A percentile compares a stretch with the other conserved stretches of the same genome.
phyloP scores from a whole-genome alignment of 2,888 invertebrate species.

The Tenthredo distinguenda region DNA sequence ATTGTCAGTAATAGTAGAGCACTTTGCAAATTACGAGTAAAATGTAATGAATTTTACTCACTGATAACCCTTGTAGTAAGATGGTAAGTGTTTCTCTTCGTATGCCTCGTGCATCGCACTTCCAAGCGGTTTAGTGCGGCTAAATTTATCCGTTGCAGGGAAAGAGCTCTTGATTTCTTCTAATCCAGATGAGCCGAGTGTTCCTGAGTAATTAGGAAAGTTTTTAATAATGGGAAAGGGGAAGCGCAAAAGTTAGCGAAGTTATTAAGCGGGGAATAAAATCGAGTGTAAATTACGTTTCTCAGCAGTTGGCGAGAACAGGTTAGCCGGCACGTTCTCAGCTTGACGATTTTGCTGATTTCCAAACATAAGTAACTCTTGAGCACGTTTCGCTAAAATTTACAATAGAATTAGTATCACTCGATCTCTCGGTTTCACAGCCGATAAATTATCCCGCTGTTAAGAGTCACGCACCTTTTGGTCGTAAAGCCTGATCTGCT shows the following conservation, averaged over 20 bases:
- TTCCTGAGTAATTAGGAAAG: constrained; percentile 62
- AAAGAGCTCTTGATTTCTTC: constrained; percentile 67
- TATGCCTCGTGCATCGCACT: constrained; percentile 61
- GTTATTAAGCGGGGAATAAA: neutral
- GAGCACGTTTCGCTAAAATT: constrained; percentile 74
- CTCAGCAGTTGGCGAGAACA: constrained; percentile 64
- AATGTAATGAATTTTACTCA: constrained; percentile 4
- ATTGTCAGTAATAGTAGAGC: neutral
- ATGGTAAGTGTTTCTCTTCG: constrained; percentile 40
- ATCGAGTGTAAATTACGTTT: constrained; percentile 65
- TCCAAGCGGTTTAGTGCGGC: constrained; percentile 61
- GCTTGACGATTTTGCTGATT: constrained; percentile 76
- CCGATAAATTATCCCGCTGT: neutral
- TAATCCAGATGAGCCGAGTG: constrained; percentile 69
- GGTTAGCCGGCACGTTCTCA: constrained; percentile 60
- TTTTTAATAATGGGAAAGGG: neutral
- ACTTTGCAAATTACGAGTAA: neutral
- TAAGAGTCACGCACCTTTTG: constrained; percentile 69
- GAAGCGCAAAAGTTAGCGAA: neutral
- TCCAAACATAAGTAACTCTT: constrained; percentile 77
- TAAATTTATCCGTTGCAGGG: constrained; percentile 63
- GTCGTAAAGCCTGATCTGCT: constrained; percentile 69
- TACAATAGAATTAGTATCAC: constrained; percentile 13
- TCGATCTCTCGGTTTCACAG: neutral
- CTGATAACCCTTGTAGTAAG: constrained; percentile 49